Percentiles rank a stretch among this genome's conserved stretches.
These are phyloP conservation scores for Gobius niger DNA, from an alignment of 2,113 vertebrate species.

Conservation along the genomic window DNA sequence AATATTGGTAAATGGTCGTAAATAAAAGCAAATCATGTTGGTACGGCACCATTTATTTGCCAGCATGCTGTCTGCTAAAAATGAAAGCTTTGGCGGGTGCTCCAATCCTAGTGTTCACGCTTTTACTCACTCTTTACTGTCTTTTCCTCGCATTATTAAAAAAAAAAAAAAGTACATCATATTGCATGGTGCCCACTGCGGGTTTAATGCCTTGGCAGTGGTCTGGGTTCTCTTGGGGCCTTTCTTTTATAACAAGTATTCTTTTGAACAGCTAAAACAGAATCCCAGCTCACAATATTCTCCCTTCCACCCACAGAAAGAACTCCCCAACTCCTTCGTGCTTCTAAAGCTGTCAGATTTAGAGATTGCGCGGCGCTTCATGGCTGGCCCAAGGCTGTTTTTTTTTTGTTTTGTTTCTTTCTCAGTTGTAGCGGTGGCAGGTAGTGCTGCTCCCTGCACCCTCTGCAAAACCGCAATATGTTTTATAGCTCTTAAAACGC, in stretches of 20 bases:
- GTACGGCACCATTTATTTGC: too few species aligned
- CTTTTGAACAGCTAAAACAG: constrained; percentile 2
- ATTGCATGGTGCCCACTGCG: too few species aligned
- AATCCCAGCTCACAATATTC: constrained; percentile 31
- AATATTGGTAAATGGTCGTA: too few species aligned
- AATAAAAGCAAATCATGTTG: too few species aligned
- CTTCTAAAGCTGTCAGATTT: constrained; percentile 53
- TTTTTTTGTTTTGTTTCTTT: background rate
- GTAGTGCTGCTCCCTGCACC: constrained; percentile 24
- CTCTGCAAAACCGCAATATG: constrained; percentile 32
- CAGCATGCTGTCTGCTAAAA: too few species aligned
- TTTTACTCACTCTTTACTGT: too few species aligned
- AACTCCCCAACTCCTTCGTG: constrained; percentile 6
- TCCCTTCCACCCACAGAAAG: constrained; percentile 22
- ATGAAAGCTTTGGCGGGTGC: too few species aligned
- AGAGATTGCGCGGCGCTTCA: constrained; percentile 32
- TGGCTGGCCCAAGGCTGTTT: constrained; percentile 37
- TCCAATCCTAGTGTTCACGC: too few species aligned
- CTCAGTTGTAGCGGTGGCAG: constrained; percentile 26
- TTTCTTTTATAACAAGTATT: background rate
- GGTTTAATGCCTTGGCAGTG: background rate
- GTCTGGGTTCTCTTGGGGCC: background rate
- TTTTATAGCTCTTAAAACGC: constrained; percentile 34
- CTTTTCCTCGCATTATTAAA: too few species aligned
- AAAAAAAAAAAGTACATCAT: too few species aligned